Base-by-base conservation (phyloP, 35 echinoderm and acorn worm genomes). In the Ophiothrix spiculata region DNA sequence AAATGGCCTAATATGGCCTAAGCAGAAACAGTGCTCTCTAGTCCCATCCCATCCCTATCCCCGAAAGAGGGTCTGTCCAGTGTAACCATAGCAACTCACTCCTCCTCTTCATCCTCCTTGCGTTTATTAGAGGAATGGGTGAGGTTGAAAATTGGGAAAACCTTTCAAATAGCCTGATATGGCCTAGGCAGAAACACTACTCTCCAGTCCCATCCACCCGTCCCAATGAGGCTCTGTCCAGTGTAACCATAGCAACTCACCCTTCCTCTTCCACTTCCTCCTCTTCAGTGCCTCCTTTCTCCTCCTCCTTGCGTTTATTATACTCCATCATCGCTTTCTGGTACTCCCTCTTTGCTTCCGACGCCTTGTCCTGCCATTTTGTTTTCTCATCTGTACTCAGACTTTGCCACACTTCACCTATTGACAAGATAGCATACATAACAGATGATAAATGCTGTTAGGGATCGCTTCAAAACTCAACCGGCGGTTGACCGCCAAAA, bases 371-470 rank as follows among this genome's bases (percentile, higher is more conserved):
- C 35, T 90, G 88, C 90, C 90, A 97, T 81, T 97, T 79, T 39
- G 35, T 21, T 79, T 97, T 88, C 32, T 92, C 91, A 17, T 6
- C 42, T 19, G 42, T 49, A 0, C 90, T 90, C 37, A 98, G 60
- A 29, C 88, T 94, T 16, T 93, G 69, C 95, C 95, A 98, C 81
- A 88, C 46, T 46, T 94, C 95, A 0, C n/a, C n/a, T n/a, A n/a
- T n/a, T n/a, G n/a, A n/a, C n/a, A n/a, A n/a, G n/a, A n/a, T n/a
- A n/a, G n/a, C n/a, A n/a, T n/a, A n/a, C n/a, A n/a, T n/a, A n/a
- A n/a, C n/a, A n/a, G n/a, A n/a, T n/a, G n/a, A n/a, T n/a, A n/a
- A n/a, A n/a, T n/a, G n/a, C n/a, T n/a, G n/a, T n/a, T n/a, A n/a
- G n/a, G n/a, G n/a, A n/a, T n/a, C n/a, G n/a, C n/a, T n/a, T n/a